Conservation (phyloP, 2,113 vertebrate species). For the Apteryx mantelli region DNA sequence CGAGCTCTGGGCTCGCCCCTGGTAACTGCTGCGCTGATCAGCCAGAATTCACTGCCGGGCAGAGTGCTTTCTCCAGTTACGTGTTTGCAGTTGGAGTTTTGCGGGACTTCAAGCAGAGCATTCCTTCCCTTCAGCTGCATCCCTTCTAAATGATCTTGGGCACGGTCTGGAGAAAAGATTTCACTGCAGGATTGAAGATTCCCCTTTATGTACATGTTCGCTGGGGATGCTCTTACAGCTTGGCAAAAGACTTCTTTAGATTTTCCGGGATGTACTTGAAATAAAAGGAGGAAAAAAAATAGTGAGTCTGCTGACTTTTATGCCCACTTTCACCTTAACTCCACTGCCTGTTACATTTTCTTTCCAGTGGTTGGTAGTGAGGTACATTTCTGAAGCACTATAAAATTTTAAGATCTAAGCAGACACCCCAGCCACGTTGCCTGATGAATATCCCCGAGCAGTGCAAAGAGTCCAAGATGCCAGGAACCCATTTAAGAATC, state of each 20-base stretch:
- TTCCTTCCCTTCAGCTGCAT: background rate
- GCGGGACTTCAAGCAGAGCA: background rate
- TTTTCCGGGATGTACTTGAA: background rate
- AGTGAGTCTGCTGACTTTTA: background rate
- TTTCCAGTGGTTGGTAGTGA: background rate
- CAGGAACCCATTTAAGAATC: background rate
- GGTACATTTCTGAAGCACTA: background rate
- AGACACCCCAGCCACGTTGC: fast-evolving
- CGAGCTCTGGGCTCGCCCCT: fast-evolving
- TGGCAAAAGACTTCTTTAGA: background rate
- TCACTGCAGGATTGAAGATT: background rate
- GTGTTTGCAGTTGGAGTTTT: background rate
- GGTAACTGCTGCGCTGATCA: background rate
- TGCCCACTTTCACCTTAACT: background rate
- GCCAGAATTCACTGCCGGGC: fast-evolving
- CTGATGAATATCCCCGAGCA: background rate
- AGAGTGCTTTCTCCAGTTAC: background rate
- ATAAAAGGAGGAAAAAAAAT: background rate
- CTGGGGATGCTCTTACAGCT: background rate
- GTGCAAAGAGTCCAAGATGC: background rate
- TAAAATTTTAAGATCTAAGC: background rate
- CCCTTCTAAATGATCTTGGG: fast-evolving
- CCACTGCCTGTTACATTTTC: background rate
- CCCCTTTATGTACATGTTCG: fast-evolving
- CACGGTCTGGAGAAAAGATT: background rate